Evolutionary conservation across 2,888 invertebrate genomes (phyloP), one percentile per base, ranked within the genome.

Genomic region (Agrenia bidenticulata): DNA sequence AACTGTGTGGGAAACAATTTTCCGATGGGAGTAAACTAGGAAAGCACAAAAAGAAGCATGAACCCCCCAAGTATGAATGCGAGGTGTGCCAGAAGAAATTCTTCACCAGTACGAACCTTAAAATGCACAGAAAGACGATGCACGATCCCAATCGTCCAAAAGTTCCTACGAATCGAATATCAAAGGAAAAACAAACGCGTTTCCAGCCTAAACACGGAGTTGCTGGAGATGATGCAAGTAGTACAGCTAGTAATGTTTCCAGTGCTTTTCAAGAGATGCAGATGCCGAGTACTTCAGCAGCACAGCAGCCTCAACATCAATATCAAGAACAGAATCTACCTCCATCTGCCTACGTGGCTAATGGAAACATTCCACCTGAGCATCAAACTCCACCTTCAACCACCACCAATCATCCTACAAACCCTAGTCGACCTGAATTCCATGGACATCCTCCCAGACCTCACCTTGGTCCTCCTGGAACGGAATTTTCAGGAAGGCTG

Each of bases 51-150:
- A 45, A 19, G 15, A 45, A 45, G 19, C 45, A 45, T n/a, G 45
- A 45, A n/a, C 45, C 45, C 15, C 45, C 45, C 5, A 45, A 45
- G 19, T 45, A 17, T n/a, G 45, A 45, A 45, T 45, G 45, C 15
- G 45, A 45, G 5, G 19, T 15, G 2, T 45, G 45, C 19, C 19
- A 9, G 9, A 45, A 45, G 45, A 45, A 45, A n/a, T 45, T 45
- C n/a, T 45, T 45, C 45, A 45, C 45, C 5, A 45, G 45, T 15
- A 45, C 45, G 45, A 45, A 45, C 19, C n/a, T 45, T n/a, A 45
- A 45, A 19, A 45, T 17, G 15, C 45, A 45, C n/a, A 15, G n/a
- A 5, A 45, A 45, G 45, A 32, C 32, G 11, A 45, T 45, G 15
- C 45, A 45, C n/a, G 45, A 45, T 15, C 45, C 45, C n/a, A 19